phyloP scores from a whole-genome alignment of 2,888 invertebrate genomes.

The Mesorhabditis sp. region DNA sequence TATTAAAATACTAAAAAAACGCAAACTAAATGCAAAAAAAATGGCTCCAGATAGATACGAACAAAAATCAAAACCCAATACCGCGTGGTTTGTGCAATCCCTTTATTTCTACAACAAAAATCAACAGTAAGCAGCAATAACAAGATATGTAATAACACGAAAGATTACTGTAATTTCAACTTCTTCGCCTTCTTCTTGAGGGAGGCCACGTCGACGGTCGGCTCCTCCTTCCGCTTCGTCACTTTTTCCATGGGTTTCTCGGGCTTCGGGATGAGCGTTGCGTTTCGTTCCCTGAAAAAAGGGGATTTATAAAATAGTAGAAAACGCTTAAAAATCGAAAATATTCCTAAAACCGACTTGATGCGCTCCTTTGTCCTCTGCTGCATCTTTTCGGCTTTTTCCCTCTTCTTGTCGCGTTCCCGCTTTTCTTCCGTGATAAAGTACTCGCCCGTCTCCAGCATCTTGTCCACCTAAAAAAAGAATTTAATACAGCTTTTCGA shows the following conservation, averaged over 20 bases:
- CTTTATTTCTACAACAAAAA: conserved; percentile 8
- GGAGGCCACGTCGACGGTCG: conserved; percentile 34
- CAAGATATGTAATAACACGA: conserved; percentile 9
- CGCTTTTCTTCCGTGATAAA: conserved; percentile 75
- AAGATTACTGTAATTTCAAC: conserved; percentile 13
- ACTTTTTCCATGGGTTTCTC: conserved; percentile 28
- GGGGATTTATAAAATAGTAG: not conserved
- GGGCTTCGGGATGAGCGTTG: conserved; percentile 23
- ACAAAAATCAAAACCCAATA: conserved; percentile 8
- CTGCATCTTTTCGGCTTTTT: conserved; percentile 13
- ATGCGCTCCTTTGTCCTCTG: conserved; percentile 13
- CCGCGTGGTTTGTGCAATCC: too few species aligned
- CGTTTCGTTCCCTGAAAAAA: conserved; percentile 24
- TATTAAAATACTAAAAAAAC: too few species aligned
- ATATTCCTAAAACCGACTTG: conserved; percentile 4
- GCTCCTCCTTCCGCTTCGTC: conserved; percentile 24
- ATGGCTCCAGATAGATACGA: not conserved
- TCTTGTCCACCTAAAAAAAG: conserved; percentile 71
- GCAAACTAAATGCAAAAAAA: not conserved
- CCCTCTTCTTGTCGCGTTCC: conserved; percentile 35
- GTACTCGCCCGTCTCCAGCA: conserved; percentile 91
- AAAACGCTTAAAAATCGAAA: not conserved
- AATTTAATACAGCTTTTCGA: not conserved
- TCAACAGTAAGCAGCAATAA: conserved; percentile 6
- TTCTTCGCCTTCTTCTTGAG: conserved; percentile 42